phyloP scores from a whole-genome alignment of 2,113 vertebrate species.

The Onychostruthus taczanowskii region DNA sequence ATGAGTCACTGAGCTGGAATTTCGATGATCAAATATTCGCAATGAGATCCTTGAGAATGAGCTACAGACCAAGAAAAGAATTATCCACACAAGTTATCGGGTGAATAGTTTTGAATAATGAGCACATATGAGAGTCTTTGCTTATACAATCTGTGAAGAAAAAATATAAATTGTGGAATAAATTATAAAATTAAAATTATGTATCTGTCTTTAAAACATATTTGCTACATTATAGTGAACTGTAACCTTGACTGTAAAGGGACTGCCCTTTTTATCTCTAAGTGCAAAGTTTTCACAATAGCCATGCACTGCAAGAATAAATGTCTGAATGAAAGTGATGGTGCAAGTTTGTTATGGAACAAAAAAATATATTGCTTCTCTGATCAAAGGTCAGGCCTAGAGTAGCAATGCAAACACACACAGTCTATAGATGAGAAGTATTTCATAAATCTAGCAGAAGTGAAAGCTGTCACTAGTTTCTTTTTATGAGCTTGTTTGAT shows the following conservation, averaged over 20 bases:
- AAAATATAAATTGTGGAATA: background rate
- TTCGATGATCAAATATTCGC: slow-evolving; percentile 40
- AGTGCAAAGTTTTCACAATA: background rate
- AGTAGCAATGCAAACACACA: background rate
- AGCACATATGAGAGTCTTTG: background rate
- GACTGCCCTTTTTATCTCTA: background rate
- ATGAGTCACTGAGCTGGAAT: slow-evolving; percentile 58
- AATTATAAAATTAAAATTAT: background rate
- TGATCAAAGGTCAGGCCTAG: slow-evolving; percentile 19
- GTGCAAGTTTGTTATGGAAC: background rate
- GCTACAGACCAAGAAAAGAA: slow-evolving; percentile 51
- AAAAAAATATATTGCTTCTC: slow-evolving; percentile 15
- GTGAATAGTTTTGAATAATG: slow-evolving; percentile 37
- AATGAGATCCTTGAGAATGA: slow-evolving; percentile 52
- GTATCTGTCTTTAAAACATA: background rate
- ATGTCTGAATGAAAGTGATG: background rate
- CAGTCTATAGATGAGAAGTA: background rate
- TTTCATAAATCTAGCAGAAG: slow-evolving; percentile 35
- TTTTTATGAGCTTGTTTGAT: slow-evolving; percentile 69
- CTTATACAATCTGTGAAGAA: background rate
- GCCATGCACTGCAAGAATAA: background rate
- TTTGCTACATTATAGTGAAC: background rate
- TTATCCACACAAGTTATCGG: slow-evolving; percentile 31
- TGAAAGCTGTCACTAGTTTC: slow-evolving; percentile 59
- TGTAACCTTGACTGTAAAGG: background rate